Percentiles rank a stretch among this genome's conserved stretches.
Evolutionary conservation across 2,797 vertebrate species (phyloP).

Genomic region (Aphelocoma californica): DNA sequence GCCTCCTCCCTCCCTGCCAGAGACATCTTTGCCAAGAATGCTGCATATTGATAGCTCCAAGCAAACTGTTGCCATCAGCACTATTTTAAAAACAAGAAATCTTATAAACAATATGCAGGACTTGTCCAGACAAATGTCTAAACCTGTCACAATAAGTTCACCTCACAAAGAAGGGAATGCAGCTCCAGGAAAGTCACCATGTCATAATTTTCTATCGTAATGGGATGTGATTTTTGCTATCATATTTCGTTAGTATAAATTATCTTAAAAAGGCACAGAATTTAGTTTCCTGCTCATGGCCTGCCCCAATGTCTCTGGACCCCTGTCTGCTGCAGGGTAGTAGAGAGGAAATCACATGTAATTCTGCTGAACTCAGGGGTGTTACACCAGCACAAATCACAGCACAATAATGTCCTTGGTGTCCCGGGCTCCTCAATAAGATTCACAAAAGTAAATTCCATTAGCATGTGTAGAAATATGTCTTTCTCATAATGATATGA

Average conservation of each 20-base stretch:
- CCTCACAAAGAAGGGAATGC: not conserved
- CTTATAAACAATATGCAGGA: not conserved
- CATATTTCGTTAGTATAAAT: not conserved
- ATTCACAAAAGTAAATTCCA: constrained; percentile 54
- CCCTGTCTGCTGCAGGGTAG: not conserved
- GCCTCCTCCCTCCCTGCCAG: not conserved
- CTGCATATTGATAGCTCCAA: not conserved
- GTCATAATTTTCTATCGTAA: not conserved
- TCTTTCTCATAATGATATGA: constrained; percentile 42
- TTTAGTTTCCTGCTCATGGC: not conserved
- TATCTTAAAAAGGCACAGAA: not conserved
- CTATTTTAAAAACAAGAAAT: not conserved
- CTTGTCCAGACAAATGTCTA: not conserved
- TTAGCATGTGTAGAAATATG: constrained; percentile 47
- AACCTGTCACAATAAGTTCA: not conserved
- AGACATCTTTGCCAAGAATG: not conserved
- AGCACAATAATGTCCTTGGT: not conserved
- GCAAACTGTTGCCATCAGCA: not conserved
- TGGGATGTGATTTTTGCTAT: not conserved
- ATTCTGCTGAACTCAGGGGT: constrained; percentile 13
- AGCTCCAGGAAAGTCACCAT: not conserved
- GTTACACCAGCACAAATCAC: not conserved
- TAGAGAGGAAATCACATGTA: not conserved
- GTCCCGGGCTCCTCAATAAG: not conserved
- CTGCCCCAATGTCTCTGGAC: not conserved